Evolutionary conservation across 2,113 vertebrate species (phyloP).

Genomic region (Ranitomeya variabilis): DNA sequence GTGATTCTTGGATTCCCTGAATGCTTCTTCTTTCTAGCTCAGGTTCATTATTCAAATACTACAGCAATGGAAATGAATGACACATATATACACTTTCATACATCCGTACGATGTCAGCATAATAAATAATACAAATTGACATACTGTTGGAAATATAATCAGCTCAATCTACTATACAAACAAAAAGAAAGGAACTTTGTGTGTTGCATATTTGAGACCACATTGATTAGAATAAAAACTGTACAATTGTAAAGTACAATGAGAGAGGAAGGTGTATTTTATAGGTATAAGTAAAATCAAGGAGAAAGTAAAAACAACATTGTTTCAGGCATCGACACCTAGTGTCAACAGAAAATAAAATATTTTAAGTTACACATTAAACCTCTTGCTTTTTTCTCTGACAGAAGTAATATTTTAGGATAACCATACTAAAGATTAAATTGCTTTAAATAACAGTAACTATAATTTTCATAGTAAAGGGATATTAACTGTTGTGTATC

Average conservation of each 20-base stretch:
- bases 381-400: not conserved
- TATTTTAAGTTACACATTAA: not conserved
- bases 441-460: conserved; percentile 34
- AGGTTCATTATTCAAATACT: conserved; percentile 30
- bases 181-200: conserved; percentile 12
- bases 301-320: not conserved
- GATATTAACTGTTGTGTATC: too few species aligned
- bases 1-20: conserved; percentile 34
- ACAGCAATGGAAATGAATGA: conserved; percentile 23
- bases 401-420: not conserved
- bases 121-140: conserved; percentile 42
- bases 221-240: not conserved
- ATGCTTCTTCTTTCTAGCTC: conserved; percentile 15
- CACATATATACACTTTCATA: conserved; percentile 22
- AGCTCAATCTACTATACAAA: conserved; percentile 17
- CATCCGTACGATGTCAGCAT: not conserved
- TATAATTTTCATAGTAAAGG: conserved; percentile 29
- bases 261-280: not conserved
- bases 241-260: not conserved
- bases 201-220: not conserved
- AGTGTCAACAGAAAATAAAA: not conserved
- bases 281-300: not conserved
- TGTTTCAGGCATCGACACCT: conserved; percentile 9
- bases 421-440: not conserved
- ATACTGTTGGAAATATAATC: conserved; percentile 28